These are phyloP conservation scores for Micropoecilia bifurca DNA, from an alignment of 2,797 vertebrate species.

Conservation along the genomic window DNA sequence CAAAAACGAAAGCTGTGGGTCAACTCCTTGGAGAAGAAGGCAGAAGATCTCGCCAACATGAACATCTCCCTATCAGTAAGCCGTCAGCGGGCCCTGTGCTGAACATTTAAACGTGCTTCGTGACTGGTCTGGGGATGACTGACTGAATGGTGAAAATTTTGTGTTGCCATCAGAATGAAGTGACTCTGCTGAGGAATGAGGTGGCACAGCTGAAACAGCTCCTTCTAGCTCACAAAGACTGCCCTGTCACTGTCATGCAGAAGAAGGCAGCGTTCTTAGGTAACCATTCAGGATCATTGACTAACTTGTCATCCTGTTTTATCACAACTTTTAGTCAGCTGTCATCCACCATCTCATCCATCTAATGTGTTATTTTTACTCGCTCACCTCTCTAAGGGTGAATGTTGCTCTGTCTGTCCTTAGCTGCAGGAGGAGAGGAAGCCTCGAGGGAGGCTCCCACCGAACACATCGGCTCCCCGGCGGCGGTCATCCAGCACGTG, in stretches of 20 bases:
- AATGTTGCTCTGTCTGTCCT: conserved; percentile 75
- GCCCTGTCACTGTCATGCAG: conserved; percentile 95
- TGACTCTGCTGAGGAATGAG: conserved; percentile 90
- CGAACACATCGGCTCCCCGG: conserved; percentile 87
- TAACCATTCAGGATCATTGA: conserved; percentile 61
- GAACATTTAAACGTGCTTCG: not conserved
- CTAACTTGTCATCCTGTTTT: not conserved
- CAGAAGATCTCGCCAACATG: conserved; percentile 92
- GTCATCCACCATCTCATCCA: conserved; percentile 68
- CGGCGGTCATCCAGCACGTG: conserved; percentile 89
- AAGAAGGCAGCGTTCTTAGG: conserved; percentile 94
- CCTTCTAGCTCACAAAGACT: conserved; percentile 96
- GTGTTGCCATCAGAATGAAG: conserved; percentile 86
- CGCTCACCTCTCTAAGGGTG: conserved; percentile 83
- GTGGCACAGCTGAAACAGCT: conserved; percentile 96
- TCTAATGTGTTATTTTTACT: conserved; percentile 71
- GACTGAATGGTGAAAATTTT: conserved; percentile 39
- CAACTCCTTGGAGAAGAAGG: conserved; percentile 93
- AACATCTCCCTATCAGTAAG: conserved; percentile 93
- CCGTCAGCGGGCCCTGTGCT: conserved; percentile 7
- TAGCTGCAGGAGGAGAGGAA: conserved; percentile 84
- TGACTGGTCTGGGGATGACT: conserved; percentile 9
- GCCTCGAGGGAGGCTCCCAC: conserved; percentile 85
- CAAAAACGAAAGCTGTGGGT: conserved; percentile 97
- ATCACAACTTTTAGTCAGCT: conserved; percentile 31